Evolutionary conservation across 23 tunicate species (phyloP), one percentile per base, ranked within the genome.

Genomic region (Trididemnum nubilum): DNA sequence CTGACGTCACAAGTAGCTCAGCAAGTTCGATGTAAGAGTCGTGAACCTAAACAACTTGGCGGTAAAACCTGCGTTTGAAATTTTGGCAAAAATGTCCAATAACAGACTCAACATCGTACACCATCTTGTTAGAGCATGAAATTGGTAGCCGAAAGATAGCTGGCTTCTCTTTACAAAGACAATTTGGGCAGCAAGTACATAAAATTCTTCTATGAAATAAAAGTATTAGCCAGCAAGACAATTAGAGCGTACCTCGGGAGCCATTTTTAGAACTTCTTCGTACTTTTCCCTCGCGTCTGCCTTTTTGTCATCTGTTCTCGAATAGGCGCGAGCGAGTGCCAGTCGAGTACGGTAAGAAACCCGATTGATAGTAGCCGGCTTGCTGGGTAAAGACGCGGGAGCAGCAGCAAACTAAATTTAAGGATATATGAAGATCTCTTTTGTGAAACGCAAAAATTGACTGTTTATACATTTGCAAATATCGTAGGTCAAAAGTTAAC

Each of bases 11-110:
- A n/a, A 87, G 78, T 18, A 93, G 64, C 38, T 93, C 98, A 0
- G 98, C 98, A 51, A 93, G 82, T 65, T 93, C 98, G 69, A 93
- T 93, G 79, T 93, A 93, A 0, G 98, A 87, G 40, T 93, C 98
- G 32, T 93, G 98, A 2, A 85, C 82, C 98, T 93, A 36, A 0
- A 74, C 0, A 64, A 33, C 21, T 28, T n/a, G n/a, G n/a, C n/a
- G n/a, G 28, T 23, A 23, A 9, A 18, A 49, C 57, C 57, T 18
- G 57, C n/a, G n/a, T n/a, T n/a, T n/a, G n/a, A 21, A 51, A 15
- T 51, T 18, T 15, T 51, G 19, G 21, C 21, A 0, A 23, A 52
- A 22, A 22, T 0, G 23, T 52, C 61, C 22, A 22, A 22, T 22
- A 52, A 52, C 61, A 52, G 61, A 0, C 0, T 0, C 61, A 52